Evolutionary conservation across 2,797 vertebrate species (phyloP).

Genomic region (Falco berigora): DNA sequence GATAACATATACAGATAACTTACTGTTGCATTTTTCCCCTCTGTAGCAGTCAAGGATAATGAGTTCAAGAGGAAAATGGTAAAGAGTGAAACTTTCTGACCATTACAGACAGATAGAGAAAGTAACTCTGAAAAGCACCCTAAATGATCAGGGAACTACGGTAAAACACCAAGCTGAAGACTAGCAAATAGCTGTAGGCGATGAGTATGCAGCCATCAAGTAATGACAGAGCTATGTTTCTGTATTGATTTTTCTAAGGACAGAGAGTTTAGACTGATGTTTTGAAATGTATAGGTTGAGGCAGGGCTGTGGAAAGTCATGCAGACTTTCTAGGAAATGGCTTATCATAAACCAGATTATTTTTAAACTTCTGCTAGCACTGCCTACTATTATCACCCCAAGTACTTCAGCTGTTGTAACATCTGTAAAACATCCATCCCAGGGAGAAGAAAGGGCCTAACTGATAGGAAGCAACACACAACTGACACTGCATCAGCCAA

Average conservation of each 20-base stretch:
- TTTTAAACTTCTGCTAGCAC: neutral
- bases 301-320: neutral
- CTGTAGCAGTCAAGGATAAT: neutral
- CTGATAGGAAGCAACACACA: neutral
- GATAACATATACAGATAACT: neutral
- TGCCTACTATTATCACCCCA: neutral
- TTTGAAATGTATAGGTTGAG: neutral
- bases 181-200: neutral
- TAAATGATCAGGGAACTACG: neutral
- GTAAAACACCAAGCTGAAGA: neutral
- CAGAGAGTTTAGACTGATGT: neutral
- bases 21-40: neutral
- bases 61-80: neutral
- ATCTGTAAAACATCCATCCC: conserved; percentile 16
- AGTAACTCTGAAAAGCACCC: neutral
- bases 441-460: neutral
- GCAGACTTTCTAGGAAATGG: neutral
- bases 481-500: neutral
- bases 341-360: neutral
- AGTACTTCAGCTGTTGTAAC: conserved; percentile 6
- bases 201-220: neutral
- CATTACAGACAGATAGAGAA: neutral
- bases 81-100: neutral
- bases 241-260: conserved; percentile 38
- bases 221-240: neutral